These are phyloP conservation scores for Melinaea menophilus DNA, from an alignment of 2,888 invertebrate species.

Conservation along the genomic window DNA sequence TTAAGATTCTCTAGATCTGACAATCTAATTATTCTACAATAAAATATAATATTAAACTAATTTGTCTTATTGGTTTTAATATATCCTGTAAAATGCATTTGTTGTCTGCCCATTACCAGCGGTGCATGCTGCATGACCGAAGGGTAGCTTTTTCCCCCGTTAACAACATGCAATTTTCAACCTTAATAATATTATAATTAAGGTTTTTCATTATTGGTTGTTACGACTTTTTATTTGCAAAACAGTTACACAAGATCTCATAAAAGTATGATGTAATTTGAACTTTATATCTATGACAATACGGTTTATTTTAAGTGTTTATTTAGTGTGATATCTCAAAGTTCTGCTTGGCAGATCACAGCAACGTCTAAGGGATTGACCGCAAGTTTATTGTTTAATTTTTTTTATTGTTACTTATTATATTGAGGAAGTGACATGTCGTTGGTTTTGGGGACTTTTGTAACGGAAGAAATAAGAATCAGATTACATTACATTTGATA, in stretches of 20 bases:
- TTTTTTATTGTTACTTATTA: conserved; percentile 60
- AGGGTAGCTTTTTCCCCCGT: conserved; percentile 59
- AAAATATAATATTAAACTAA: conserved; percentile 46
- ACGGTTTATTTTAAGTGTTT: conserved; percentile 16
- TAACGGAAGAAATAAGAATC: conserved; percentile 32
- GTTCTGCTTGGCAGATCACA: conserved; percentile 54
- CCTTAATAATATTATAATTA: neutral
- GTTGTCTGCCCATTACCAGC: conserved; percentile 63
- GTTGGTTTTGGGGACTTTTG: conserved; percentile 56
- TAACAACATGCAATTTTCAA: conserved; percentile 23
- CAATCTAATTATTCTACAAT: conserved; percentile 24
- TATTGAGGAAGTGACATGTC: conserved; percentile 63
- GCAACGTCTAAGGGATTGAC: conserved; percentile 53
- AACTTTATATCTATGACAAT: neutral
- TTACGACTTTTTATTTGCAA: conserved; percentile 15
- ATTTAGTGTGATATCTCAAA: conserved; percentile 32
- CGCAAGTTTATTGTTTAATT: conserved; percentile 55
- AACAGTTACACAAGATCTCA: conserved; percentile 28
- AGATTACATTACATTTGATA: neutral
- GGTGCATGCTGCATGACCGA: conserved; percentile 64
- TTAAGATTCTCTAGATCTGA: too few relatives aligned
- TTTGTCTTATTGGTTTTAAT: conserved; percentile 39
- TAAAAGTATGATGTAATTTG: conserved; percentile 13
- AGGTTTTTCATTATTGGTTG: neutral
- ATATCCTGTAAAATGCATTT: conserved; percentile 44